Conservation (phyloP, 1,140 invertebrate species). For the Hyphantria cunea region DNA sequence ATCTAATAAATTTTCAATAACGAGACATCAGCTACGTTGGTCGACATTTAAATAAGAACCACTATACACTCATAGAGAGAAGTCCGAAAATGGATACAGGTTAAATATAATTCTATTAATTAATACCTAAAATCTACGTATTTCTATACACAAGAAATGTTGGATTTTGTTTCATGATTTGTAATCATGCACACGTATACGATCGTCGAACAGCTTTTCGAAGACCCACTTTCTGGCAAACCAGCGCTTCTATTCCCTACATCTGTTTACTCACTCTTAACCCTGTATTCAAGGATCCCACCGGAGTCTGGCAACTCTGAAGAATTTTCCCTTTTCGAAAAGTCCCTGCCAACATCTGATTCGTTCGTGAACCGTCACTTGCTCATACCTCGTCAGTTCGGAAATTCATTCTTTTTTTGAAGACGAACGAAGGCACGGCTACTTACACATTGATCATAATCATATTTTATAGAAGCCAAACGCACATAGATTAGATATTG, state of each 20-base stretch:
- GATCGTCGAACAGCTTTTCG: constrained; percentile 69
- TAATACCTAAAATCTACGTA: constrained; percentile 74
- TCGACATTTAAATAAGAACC: constrained; percentile 80
- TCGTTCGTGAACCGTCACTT: constrained; percentile 35
- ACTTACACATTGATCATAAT: constrained; percentile 71
- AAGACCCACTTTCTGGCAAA: constrained; percentile 55
- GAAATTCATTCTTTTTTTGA: constrained; percentile 55
- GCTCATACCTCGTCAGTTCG: constrained; percentile 44
- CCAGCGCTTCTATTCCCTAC: constrained; percentile 44
- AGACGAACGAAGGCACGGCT: constrained; percentile 79
- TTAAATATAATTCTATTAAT: constrained; percentile 80
- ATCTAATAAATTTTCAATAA: constrained; percentile 80
- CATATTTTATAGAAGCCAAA: constrained; percentile 68
- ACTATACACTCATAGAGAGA: constrained; percentile 80
- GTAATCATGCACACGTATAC: constrained; percentile 76
- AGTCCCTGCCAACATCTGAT: constrained; percentile 31
- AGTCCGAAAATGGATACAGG: constrained; percentile 80
- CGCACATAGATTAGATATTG: constrained; percentile 75
- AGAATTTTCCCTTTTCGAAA: constrained; percentile 37
- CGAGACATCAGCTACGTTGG: constrained; percentile 79
- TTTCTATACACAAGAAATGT: constrained; percentile 74
- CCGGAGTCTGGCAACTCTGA: constrained; percentile 35
- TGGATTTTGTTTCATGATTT: constrained; percentile 68
- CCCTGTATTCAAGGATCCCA: constrained; percentile 53
- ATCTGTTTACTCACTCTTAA: constrained; percentile 41